A percentile compares a stretch with the other conserved stretches of the same genome.
These are phyloP conservation scores for Equus quagga DNA, from an alignment of 2,113 vertebrate genomes.

Conservation along the genomic window DNA sequence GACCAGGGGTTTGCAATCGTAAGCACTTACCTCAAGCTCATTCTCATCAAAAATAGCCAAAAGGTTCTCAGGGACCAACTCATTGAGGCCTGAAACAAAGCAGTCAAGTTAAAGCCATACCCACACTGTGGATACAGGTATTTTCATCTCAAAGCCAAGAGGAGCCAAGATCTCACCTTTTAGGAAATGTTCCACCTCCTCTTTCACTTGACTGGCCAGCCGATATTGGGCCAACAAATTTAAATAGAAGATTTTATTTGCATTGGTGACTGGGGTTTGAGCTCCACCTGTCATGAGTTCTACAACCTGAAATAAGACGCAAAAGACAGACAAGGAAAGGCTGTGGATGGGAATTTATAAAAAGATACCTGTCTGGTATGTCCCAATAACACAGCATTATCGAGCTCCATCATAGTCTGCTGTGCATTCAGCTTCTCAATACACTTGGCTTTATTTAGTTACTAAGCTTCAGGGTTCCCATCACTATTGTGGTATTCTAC, in stretches of 20 bases:
- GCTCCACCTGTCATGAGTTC: conserved; percentile 97
- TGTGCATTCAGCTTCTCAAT: not conserved
- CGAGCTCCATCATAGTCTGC: not conserved
- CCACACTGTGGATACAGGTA: not conserved
- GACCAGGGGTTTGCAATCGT: not conserved
- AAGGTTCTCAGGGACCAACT: conserved; percentile 98
- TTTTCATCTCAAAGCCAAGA: not conserved
- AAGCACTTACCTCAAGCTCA: conserved; percentile 94
- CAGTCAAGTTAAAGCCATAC: conserved; percentile 37
- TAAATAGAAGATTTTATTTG: conserved; percentile 98
- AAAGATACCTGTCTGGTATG: accelerated
- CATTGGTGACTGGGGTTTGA: conserved; percentile 95
- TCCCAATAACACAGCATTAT: not conserved
- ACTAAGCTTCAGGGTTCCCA: not conserved
- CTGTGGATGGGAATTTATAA: not conserved
- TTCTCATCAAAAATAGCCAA: conserved; percentile 99
- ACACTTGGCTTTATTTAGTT: not conserved
- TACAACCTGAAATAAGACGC: conserved; percentile 90
- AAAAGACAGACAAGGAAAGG: conserved; percentile 21
- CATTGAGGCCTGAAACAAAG: conserved; percentile 94
- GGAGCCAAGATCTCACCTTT: conserved; percentile 91
- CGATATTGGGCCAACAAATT: conserved; percentile 97
- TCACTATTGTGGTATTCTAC: not conserved
- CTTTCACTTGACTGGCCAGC: conserved; percentile 96
- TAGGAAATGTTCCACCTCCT: conserved; percentile 98